phyloP scores from a whole-genome alignment of 2,797 vertebrate species.

The Falco berigora region DNA sequence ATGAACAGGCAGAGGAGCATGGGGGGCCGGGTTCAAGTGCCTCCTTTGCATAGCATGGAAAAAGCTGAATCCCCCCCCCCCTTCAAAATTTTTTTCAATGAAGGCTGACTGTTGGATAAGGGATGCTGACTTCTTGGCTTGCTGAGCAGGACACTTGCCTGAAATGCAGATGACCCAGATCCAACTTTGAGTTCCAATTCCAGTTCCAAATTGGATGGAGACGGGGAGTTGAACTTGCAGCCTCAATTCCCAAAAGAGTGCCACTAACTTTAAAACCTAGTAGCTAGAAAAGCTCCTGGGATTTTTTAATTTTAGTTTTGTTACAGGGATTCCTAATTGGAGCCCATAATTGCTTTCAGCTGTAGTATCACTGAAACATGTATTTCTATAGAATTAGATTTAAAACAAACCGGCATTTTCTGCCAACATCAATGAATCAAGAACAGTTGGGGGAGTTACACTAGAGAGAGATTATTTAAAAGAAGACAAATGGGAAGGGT shows the following conservation, averaged over 20 bases:
- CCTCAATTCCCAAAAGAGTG: background rate
- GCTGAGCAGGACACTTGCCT: background rate
- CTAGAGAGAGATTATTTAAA: background rate
- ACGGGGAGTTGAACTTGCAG: background rate
- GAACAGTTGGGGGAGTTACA: conserved; percentile 7
- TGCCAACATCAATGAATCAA: conserved; percentile 1
- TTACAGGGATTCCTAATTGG: background rate
- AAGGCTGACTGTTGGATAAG: background rate
- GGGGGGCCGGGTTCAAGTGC: accelerated
- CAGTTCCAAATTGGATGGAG: background rate
- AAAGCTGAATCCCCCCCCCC: background rate
- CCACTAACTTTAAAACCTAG: conserved; percentile 14
- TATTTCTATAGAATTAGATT: conserved; percentile 5
- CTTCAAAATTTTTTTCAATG: background rate
- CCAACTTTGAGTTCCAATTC: background rate
- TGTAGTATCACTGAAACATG: conserved; percentile 45
- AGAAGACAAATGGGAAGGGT: background rate
- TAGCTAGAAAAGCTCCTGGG: background rate
- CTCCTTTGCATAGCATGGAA: background rate
- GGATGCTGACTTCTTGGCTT: background rate
- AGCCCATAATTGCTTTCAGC: conserved; percentile 36
- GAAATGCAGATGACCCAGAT: conserved; percentile 19
- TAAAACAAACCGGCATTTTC: background rate
- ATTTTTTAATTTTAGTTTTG: conserved; percentile 27
- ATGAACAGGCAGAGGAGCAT: background rate